Evolutionary conservation across 92 coral and sea anemone species (phyloP), one percentile per base, ranked within the genome.

Genomic region (Phenganax stokvisi): DNA sequence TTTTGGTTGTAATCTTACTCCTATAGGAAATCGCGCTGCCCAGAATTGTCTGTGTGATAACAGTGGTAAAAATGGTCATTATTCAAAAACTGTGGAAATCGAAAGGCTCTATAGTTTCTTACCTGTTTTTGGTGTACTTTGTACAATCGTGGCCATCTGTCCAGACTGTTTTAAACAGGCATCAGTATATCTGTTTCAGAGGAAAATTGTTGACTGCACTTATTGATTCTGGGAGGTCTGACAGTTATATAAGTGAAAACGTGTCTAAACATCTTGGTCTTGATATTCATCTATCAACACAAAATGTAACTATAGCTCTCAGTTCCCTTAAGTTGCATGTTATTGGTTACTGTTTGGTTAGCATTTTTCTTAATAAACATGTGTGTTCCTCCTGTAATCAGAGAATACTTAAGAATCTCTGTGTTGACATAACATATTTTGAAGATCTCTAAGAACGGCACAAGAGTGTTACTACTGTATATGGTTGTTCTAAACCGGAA

Each of bases 21-120:
- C 25, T 71, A 78, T 65, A 69, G 57, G 29, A 78, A 78, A 60
- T 44, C 59, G 73, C 54, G 66, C 82, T 28, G 82, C 70, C 29
- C 53, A 69, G 44, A 78, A 78, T 57, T 78, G n/a, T 13, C 68
- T 44, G 51, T 78, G 82, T 30, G 67, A 78, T 12, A 78, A 61
- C 55, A 56, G 82, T 16, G 82, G 56, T 15, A 59, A 78, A 78
- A 78, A 78, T 16, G 82, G 82, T 16, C 82, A 78, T 60, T 78
- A 78, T 78, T 65, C 73, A 59, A 27, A 78, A 78, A 69, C 25
- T 57, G 52, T 78, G 82, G 27, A 61, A 59, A 55, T 54, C 81
- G 56, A 76, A 76, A 28, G 47, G 47, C 56, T 51, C 71, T 53
- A 56, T 12, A 76, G 56, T 53, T 55, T 59, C 70, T 56, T 54